Conservation (phyloP, 2,797 vertebrate species). For the Microhierax caerulescens region DNA sequence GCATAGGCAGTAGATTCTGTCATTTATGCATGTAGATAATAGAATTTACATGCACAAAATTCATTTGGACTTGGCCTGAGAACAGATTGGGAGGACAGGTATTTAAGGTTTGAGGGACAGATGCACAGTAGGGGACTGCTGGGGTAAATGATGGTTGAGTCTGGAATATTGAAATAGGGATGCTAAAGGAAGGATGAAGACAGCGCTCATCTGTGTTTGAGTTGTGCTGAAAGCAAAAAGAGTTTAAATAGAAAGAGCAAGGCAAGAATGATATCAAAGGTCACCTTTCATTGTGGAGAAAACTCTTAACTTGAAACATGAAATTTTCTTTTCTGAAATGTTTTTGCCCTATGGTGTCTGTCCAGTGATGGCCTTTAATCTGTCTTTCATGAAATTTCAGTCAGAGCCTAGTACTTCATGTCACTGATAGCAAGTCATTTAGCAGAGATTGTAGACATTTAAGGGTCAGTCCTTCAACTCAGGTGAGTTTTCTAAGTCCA, state of each 20-base stretch:
- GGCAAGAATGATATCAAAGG: conserved; percentile 47
- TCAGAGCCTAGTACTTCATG: neutral
- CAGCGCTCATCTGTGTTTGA: neutral
- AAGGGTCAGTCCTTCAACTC: neutral
- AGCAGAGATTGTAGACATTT: neutral
- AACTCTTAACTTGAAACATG: neutral
- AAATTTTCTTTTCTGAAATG: conserved; percentile 6
- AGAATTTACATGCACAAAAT: conserved; percentile 58
- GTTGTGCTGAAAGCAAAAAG: neutral
- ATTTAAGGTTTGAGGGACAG: conserved; percentile 58
- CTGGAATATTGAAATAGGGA: conserved; percentile 43
- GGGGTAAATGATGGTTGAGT: conserved; percentile 4
- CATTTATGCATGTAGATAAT: conserved; percentile 57
- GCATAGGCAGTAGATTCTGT: conserved; percentile 44
- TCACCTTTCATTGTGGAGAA: conserved; percentile 44
- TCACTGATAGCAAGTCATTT: conserved; percentile 20
- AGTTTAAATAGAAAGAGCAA: conserved; percentile 22
- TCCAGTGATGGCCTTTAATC: conserved; percentile 33
- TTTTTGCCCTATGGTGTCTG: neutral
- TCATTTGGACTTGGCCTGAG: conserved; percentile 32
- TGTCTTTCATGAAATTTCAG: conserved; percentile 14
- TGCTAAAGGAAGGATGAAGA: neutral
- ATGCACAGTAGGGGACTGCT: conserved; percentile 32
- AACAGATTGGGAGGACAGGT: conserved; percentile 60
- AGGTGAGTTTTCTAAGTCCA: neutral